phyloP scores from a whole-genome alignment of 2,113 vertebrate species.

The Microcebus lehilahytsara region DNA sequence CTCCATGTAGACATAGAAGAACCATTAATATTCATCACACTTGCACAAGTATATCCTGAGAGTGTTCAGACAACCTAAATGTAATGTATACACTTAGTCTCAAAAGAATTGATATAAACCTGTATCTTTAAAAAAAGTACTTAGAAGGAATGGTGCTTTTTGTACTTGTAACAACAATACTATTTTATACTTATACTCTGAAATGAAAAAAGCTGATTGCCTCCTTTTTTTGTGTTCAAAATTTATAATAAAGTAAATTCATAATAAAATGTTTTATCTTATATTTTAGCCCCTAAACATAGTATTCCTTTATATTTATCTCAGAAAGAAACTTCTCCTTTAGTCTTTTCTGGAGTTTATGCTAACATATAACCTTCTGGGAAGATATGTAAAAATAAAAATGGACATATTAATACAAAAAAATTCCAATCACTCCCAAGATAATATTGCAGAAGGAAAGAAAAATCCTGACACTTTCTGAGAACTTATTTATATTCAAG shows the following conservation, averaged over 20 bases:
- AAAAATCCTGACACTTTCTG: background rate
- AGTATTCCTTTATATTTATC: background rate
- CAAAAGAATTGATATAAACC: background rate
- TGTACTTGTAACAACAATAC: background rate
- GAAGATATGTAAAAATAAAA: background rate
- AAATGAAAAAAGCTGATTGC: background rate
- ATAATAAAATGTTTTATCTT: background rate
- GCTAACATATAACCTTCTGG: background rate
- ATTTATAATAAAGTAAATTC: conserved; percentile 6
- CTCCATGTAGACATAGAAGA: background rate
- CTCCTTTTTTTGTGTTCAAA: background rate
- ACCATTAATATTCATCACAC: background rate
- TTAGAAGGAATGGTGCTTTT: background rate
- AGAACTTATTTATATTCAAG: conserved; percentile 14
- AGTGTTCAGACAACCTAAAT: background rate
- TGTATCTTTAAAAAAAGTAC: background rate
- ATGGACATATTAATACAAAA: background rate
- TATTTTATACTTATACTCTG: background rate
- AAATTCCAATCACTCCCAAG: background rate
- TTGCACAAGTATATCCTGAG: background rate
- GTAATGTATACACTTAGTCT: background rate
- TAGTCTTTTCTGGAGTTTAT: background rate
- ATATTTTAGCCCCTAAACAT: background rate
- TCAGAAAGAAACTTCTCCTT: background rate
- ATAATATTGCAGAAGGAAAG: background rate